Evolutionary conservation across 2,797 vertebrate genomes (phyloP).

Genomic region (Rhinichthys osculus): DNA sequence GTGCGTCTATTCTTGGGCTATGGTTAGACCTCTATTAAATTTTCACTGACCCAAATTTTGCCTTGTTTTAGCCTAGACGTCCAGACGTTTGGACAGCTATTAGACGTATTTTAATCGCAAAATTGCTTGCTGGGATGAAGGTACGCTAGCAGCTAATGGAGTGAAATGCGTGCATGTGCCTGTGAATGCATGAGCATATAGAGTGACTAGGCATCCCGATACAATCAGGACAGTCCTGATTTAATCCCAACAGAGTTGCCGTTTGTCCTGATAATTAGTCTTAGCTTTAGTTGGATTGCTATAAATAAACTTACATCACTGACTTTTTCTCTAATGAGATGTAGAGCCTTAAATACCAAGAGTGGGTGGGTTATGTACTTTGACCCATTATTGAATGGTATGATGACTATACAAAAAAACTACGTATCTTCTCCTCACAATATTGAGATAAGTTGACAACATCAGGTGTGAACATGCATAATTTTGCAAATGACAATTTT

Average conservation of each 20-base stretch:
- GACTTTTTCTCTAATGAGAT: not conserved
- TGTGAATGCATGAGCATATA: not conserved
- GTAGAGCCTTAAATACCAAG: not conserved
- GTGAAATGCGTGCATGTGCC: not conserved
- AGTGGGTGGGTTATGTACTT: not conserved
- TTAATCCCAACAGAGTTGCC: not conserved
- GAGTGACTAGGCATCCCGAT: not conserved
- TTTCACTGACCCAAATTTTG: too few relatives aligned
- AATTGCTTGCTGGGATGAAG: not conserved
- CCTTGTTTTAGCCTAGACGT: too few relatives aligned
- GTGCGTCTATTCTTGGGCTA: too few relatives aligned
- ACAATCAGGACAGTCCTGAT: not conserved
- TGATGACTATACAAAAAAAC: not conserved
- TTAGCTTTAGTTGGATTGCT: not conserved
- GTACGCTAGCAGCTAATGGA: conserved; percentile 10
- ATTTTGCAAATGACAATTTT: not conserved
- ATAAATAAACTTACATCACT: conserved; percentile 6
- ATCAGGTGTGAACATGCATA: not conserved
- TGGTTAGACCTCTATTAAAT: too few relatives aligned
- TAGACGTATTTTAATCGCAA: too few relatives aligned
- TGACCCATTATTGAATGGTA: not conserved
- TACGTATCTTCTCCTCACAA: not conserved
- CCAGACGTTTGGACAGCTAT: too few relatives aligned
- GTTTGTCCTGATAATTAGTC: not conserved
- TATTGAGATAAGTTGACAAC: not conserved